Percentiles rank a stretch among this genome's conserved stretches.
Conservation (phyloP, 2,888 invertebrate species). For the Lasioglossum leucozonium region DNA sequence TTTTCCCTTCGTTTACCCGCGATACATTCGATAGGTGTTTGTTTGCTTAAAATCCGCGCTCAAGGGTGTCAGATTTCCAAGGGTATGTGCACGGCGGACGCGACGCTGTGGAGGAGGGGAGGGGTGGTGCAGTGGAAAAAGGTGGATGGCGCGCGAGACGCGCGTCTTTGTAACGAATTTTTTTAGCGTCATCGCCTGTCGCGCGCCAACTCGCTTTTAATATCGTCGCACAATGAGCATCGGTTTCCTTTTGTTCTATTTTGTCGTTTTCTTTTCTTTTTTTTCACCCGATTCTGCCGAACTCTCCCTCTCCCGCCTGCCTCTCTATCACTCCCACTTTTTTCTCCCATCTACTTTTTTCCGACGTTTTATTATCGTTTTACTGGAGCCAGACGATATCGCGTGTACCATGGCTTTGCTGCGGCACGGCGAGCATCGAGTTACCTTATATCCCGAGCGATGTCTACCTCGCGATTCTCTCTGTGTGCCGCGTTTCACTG, state of each 20-base stretch:
- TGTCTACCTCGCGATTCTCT: slow-evolving; percentile 32
- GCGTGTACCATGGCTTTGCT: slow-evolving; percentile 29
- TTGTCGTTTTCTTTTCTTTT: neutral
- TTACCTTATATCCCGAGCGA: slow-evolving; percentile 46
- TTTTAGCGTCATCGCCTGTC: slow-evolving; percentile 6
- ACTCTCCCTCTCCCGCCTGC: no score
- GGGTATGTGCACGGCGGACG: slow-evolving; percentile 13
- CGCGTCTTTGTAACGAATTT: slow-evolving; percentile 30
- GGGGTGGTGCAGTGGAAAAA: neutral
- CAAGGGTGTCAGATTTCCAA: slow-evolving; percentile 71
- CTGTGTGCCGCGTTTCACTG: neutral
- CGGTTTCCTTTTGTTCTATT: neutral
- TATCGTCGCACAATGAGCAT: slow-evolving; percentile 22
- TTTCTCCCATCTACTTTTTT: neutral
- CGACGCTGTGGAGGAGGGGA: no score
- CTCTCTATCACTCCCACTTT: neutral
- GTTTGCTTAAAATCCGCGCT: slow-evolving; percentile 69
- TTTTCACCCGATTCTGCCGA: neutral
- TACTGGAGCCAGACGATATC: slow-evolving; percentile 33
- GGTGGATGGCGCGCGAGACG: neutral
- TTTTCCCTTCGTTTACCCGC: slow-evolving; percentile 33
- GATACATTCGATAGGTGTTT: slow-evolving; percentile 71
- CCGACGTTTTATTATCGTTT: slow-evolving; percentile 28
- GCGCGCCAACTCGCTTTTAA: slow-evolving; percentile 33
- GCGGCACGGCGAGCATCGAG: slow-evolving; percentile 33